Conservation (phyloP, 2,888 invertebrate species). For the Mythimna impura region DNA sequence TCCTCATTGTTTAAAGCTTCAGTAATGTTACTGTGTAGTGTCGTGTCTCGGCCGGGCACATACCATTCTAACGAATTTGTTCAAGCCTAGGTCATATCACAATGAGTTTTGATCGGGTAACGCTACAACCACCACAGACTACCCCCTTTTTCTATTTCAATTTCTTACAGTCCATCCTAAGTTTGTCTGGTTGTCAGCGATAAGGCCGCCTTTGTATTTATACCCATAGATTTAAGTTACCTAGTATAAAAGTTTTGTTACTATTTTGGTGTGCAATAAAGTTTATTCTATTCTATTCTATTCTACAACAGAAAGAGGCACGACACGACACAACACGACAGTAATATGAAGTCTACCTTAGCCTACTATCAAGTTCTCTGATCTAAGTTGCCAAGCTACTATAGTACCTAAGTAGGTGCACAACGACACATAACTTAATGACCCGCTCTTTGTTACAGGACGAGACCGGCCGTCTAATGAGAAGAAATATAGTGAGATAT, state of each 20-base stretch:
- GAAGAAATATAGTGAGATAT: slow-evolving; percentile 97
- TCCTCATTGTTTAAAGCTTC: neutral
- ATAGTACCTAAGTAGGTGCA: neutral
- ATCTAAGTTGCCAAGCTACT: slow-evolving; percentile 18
- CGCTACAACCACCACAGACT: too few relatives aligned
- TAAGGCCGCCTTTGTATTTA: too few relatives aligned
- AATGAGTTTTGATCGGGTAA: neutral
- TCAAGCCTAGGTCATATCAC: neutral
- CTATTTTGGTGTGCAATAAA: too few relatives aligned
- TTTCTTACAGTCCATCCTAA: too few relatives aligned
- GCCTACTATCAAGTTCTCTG: slow-evolving; percentile 2
- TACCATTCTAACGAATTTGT: neutral
- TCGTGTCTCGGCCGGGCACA: neutral
- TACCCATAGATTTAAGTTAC: too few relatives aligned
- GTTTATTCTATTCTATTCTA: too few relatives aligned
- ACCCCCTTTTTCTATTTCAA: too few relatives aligned
- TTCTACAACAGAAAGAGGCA: neutral
- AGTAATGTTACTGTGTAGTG: neutral
- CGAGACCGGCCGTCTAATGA: slow-evolving; percentile 96
- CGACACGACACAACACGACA: neutral
- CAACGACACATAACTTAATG: slow-evolving; percentile 16
- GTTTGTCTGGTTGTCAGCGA: too few relatives aligned
- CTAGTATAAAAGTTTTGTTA: too few relatives aligned
- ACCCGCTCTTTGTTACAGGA: slow-evolving; percentile 90
- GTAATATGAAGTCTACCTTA: neutral